Base-by-base conservation (phyloP, 1,140 invertebrate genomes). In the Campoletis sonorensis region DNA sequence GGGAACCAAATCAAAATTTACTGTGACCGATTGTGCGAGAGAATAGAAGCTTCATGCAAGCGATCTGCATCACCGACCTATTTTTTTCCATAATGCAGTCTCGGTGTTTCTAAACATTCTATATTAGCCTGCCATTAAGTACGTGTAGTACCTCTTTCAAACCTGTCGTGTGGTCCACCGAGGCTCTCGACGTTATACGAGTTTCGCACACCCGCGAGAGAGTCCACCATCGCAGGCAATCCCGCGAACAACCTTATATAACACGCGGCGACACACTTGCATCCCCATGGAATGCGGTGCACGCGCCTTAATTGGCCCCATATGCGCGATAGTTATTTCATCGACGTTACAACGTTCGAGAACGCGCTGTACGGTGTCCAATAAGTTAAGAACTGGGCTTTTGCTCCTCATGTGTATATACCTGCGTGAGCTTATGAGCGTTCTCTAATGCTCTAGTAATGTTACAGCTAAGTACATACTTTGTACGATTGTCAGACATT, bases 201-300 rank as follows among this genome's bases (percentile, higher is more conserved):
- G 26, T 33, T 77, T 40, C 40, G 70, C 33, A 40, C 33, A 72
- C 40, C 18, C 33, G n/a, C 21, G 40, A 75, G 21, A 75, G 54
- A 67, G 58, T 79, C 76, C 58, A 27, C 67, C 16, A 18, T 30
- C 30, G 27, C 30, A 21, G 64, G 73, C 81, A 40, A 49, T 78
- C 73, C 37, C 54, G 67, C 79, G 67, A 49, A 81, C 84, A 84
- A 82, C 85, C 85, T 88, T 87, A 85, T 85, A 84, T 85, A 86
- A 86, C 84, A 83, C 73, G 21, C 61, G 81, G 58, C 86, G 87
- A 87, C 87, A 88, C 85, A 88, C 87, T 88, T 87, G 86, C 64
- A 83, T 81, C 76, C 81, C 71, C 40, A 71, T 79, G 84, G 85
- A 87, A 85, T 85, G 83, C 73, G 45, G 83, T 76, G 84, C 83